Conservation (phyloP, 2,888 invertebrate genomes). For the Acrobeloides nanus region DNA sequence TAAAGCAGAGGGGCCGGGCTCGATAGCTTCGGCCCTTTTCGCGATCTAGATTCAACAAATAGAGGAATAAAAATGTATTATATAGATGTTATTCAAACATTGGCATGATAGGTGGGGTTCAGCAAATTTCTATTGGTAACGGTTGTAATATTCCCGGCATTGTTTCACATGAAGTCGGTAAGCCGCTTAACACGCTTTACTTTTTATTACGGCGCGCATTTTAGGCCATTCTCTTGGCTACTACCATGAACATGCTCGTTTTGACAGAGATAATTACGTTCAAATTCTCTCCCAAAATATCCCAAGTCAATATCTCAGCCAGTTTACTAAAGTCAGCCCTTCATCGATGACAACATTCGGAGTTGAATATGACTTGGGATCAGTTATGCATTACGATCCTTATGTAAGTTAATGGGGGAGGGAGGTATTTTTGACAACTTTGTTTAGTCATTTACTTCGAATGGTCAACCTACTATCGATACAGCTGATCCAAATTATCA, state of each 20-base stretch:
- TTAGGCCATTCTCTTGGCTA: conserved; percentile 48
- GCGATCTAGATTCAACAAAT: too few relatives aligned
- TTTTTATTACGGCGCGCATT: conserved; percentile 2
- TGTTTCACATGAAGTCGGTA: conserved; percentile 49
- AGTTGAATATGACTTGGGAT: conserved; percentile 44
- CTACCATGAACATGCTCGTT: conserved; percentile 49
- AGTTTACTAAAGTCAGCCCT: conserved; percentile 38
- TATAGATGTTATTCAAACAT: conserved; percentile 47
- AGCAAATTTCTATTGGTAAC: conserved; percentile 43
- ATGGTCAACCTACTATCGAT: conserved; percentile 30
- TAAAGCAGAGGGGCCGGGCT: too few relatives aligned
- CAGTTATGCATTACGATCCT: conserved; percentile 50
- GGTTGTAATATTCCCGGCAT: conserved; percentile 46
- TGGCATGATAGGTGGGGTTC: conserved; percentile 26
- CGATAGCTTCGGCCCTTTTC: too few relatives aligned
- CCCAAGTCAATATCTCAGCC: conserved; percentile 15
- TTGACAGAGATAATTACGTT: conserved; percentile 44
- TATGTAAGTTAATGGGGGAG: conserved; percentile 17
- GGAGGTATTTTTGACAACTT: conserved; percentile 1
- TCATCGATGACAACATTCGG: conserved; percentile 34
- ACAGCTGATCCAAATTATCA: conserved; percentile 43
- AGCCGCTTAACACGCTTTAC: background rate
- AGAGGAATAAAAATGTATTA: background rate
- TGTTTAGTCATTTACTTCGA: conserved; percentile 28
- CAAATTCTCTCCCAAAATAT: conserved; percentile 33